A percentile compares a stretch with the other conserved stretches of the same genome.
Conservation (phyloP, 2,113 vertebrate genomes). For the Rhinopithecus roxellana region DNA sequence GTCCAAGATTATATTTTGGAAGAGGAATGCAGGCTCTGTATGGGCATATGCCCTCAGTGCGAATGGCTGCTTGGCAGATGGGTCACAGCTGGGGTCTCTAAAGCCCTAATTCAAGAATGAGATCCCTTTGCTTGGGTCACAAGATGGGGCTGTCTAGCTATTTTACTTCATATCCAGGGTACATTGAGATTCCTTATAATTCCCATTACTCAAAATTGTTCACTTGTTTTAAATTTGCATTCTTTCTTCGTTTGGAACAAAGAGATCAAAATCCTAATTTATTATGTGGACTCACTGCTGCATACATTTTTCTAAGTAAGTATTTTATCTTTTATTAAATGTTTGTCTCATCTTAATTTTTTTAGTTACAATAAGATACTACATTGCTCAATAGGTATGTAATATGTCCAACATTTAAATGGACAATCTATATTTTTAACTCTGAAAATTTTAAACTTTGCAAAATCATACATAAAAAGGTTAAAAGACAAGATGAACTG, state of each 20-base stretch:
- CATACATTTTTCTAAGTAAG: not conserved
- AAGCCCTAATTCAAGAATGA: not conserved
- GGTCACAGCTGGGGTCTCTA: rapidly evolving
- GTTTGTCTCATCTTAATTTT: not conserved
- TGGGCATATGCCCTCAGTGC: not conserved
- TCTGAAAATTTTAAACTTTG: not conserved
- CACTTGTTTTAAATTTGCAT: not conserved
- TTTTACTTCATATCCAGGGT: not conserved
- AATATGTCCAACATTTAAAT: not conserved
- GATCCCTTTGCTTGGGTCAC: not conserved
- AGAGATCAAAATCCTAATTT: not conserved
- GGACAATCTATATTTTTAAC: not conserved
- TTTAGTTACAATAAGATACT: not conserved
- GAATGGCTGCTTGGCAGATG: too few species aligned
- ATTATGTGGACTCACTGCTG: not conserved
- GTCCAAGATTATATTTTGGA: not conserved
- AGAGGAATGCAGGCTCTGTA: not conserved
- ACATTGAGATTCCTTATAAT: not conserved
- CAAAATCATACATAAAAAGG: not conserved
- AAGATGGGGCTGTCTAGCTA: not conserved
- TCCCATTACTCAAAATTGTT: not conserved
- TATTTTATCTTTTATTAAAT: not conserved
- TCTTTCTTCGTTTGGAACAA: not conserved
- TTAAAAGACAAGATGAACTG: not conserved
- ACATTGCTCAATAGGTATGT: not conserved